Evolutionary conservation across 2,113 vertebrate genomes (phyloP), one percentile per base, ranked within the genome.

Genomic region (Platysternon megacephalum): DNA sequence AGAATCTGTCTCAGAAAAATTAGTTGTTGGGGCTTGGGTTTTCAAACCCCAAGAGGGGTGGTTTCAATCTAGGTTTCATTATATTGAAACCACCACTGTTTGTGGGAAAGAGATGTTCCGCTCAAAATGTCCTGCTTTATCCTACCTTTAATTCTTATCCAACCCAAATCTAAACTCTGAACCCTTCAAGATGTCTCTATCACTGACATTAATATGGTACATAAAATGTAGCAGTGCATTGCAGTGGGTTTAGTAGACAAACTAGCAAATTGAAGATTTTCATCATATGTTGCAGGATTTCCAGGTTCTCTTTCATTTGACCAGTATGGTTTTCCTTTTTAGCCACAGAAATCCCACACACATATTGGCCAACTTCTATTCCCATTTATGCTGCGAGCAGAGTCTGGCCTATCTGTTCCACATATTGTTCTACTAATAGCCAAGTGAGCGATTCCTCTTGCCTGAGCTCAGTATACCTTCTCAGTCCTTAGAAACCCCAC

Each of bases 301-400:
- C 0, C 3, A 94, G 79, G 42, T 85, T 94, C 91, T 91, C 68
- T 97, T 88, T 87, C 53, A 19, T 95, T 92, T 95, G 89, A 94
- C 95, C 94, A 85, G 74, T 85, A 51, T 87, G 94, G 95, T 78
- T 96, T 97, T 97, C 79, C 91, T 19, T 76, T 76, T 86, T 68
- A 44, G 53, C 97, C 96, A 93, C 96, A 97, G 97, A 93, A 97
- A 94, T 95, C 92, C 91, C 86, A 11, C 58, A 72, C 42, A 76
- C 87, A 90, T 85, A 85, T 53, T 79, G 82, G 79, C 74, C 91
- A 95, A 84, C 85, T 97, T 86, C 93, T 65, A 88, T 94, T 95
- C 95, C 95, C 86, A 55, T 95, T 93, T 95, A 82, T 83, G 93
- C 87, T 88, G 86, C 87, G 93, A 95, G 94, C 86, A 92, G 86